Conservation (phyloP, 2,797 vertebrate genomes). For the Pagetopsis macropterus region DNA sequence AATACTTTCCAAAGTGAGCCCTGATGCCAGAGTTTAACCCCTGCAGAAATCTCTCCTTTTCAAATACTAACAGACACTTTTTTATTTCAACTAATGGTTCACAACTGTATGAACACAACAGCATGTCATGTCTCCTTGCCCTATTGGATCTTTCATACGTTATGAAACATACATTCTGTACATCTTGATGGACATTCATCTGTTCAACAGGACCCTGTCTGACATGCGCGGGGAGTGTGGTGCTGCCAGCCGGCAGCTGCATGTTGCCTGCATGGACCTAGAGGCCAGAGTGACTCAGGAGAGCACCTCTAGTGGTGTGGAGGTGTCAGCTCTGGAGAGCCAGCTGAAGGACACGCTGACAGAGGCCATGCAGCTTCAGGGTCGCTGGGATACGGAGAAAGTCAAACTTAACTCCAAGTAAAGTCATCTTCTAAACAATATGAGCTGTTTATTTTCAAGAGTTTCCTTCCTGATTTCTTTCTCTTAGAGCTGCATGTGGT, state of each 20-base stretch:
- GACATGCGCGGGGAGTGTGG: slow-evolving; percentile 82
- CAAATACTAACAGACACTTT: slow-evolving; percentile 53
- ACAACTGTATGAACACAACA: slow-evolving; percentile 33
- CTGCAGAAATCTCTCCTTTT: slow-evolving; percentile 55
- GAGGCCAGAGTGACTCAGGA: slow-evolving; percentile 74
- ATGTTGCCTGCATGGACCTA: slow-evolving; percentile 81
- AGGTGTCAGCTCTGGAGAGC: slow-evolving; percentile 75
- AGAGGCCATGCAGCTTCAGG: slow-evolving; percentile 86
- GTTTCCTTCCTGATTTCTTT: not conserved
- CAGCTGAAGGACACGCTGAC: slow-evolving; percentile 84
- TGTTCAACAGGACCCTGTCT: slow-evolving; percentile 81
- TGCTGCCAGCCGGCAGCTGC: slow-evolving; percentile 74
- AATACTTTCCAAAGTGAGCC: slow-evolving; percentile 69
- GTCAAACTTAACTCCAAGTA: slow-evolving; percentile 87
- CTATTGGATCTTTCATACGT: slow-evolving; percentile 3
- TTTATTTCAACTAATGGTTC: slow-evolving; percentile 49
- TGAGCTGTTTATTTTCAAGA: not conserved
- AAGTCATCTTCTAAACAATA: slow-evolving; percentile 4
- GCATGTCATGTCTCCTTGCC: slow-evolving; percentile 9
- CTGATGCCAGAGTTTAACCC: slow-evolving; percentile 38
- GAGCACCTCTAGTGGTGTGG: slow-evolving; percentile 60
- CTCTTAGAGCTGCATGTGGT: not conserved
- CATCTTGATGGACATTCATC: slow-evolving; percentile 28
- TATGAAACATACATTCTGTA: slow-evolving; percentile 5
- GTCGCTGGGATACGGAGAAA: slow-evolving; percentile 85